Evolutionary conservation across 2,113 vertebrate species (phyloP).

Genomic region (Mola mola): DNA sequence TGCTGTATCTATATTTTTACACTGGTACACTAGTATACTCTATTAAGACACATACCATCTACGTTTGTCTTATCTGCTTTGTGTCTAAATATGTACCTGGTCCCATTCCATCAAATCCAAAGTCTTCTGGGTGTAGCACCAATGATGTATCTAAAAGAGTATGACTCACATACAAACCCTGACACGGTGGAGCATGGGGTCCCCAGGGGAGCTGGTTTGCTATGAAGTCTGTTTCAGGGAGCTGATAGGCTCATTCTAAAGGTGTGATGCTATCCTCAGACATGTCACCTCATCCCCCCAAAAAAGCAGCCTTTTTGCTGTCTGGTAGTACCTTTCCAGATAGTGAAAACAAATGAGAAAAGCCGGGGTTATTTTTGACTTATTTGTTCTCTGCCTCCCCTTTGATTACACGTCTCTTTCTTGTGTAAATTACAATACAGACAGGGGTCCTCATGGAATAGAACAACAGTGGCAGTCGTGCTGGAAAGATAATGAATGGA

Average conservation of each 20-base stretch:
- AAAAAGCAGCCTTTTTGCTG: constrained; percentile 46
- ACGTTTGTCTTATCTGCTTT: constrained; percentile 2
- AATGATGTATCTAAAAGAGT: constrained; percentile 44
- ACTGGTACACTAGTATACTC: too few species aligned
- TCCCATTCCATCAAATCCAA: constrained; percentile 24
- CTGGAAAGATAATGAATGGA: not conserved
- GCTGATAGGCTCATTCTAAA: constrained; percentile 70
- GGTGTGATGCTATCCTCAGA: constrained; percentile 65
- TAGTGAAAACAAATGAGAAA: constrained; percentile 38
- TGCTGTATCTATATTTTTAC: too few species aligned
- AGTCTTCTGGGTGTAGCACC: constrained; percentile 26
- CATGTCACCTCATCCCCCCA: constrained; percentile 44
- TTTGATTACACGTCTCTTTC: constrained; percentile 65
- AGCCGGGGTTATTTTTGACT: constrained; percentile 49
- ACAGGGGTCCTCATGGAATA: constrained; percentile 27
- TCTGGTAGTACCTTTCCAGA: constrained; percentile 23
- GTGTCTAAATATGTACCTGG: constrained; percentile 20
- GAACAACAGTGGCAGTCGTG: constrained; percentile 16
- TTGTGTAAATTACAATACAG: constrained; percentile 64
- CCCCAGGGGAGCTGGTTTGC: constrained; percentile 68
- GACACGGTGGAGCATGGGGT: constrained; percentile 35
- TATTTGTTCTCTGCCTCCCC: constrained; percentile 47
- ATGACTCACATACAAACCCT: constrained; percentile 60
- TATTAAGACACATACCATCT: too few species aligned
- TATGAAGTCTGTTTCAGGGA: constrained; percentile 59